Evolutionary conservation across 2,113 vertebrate genomes (phyloP), one percentile per base, ranked within the genome.

Genomic region (Stigmatopora argus): DNA sequence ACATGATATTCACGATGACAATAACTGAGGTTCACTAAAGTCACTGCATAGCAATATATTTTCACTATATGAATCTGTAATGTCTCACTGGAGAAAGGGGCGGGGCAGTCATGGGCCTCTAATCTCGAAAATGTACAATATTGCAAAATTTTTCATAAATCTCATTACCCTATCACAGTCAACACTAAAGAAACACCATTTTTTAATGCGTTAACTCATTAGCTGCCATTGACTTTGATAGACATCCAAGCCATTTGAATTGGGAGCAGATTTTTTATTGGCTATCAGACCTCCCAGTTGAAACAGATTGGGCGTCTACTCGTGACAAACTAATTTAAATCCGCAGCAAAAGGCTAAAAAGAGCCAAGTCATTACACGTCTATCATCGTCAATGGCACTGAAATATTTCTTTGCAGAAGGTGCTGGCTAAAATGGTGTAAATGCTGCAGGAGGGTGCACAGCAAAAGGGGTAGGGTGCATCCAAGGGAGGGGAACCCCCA

Each of bases 401-500:
- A 41, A 41, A 41, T 62, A 59, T 34, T 58, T 66, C 19, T 18
- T 65, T 21, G 67, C 47, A 49, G 71, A 41, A 71, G 5, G 11
- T 19, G 19, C 62, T 55, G 82, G 81, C 85, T 84, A 75, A 84
- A 87, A 87, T 82, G 80, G 86, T 89, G 82, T 89, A 83, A 87
- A 87, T 88, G 78, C 13, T 75, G 80, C 62, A 52, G 35, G 45
- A 80, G 79, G 74, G 76, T 72, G 66, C 57, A 0, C 48, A 49
- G 45, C 15, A 72, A 78, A 72, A 63, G 73, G 64, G n/a, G 63
- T 48, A 44, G 46, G 23, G 46, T 3, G 4, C 19, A 15, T 35
- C 31, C 0, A 48, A 31, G 53, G 53, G 46, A 45, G 15, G 15
- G 48, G 4, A 52, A 51, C 58, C 72, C 51, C 66, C 65, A 58